These are phyloP conservation scores for Agelas oroides DNA, from an alignment of 37 sponge, comb jelly and placozoan genomes.

Conservation along the genomic window DNA sequence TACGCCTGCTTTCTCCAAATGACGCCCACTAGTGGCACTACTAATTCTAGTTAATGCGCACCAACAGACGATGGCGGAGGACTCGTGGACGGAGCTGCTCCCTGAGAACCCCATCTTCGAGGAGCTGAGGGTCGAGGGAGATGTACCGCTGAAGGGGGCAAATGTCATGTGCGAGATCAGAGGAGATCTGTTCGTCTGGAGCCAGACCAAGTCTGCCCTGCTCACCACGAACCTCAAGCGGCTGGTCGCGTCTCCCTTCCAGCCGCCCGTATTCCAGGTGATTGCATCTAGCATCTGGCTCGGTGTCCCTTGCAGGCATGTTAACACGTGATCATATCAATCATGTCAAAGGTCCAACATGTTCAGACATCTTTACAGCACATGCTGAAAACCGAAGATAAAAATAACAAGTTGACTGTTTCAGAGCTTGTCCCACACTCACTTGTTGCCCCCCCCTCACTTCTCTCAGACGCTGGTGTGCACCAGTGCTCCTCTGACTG, in stretches of 20 bases:
- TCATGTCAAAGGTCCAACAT: no score
- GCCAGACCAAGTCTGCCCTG: conserved; percentile 8
- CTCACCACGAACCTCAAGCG: conserved; percentile 68
- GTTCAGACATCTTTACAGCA: no score
- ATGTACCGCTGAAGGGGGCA: background rate
- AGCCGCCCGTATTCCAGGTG: conserved; percentile 33
- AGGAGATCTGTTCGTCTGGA: conserved; percentile 74
- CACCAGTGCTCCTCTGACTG: background rate
- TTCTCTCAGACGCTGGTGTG: conserved; percentile 27
- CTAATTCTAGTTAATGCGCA: conserved; percentile 1
- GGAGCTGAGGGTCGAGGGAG: conserved; percentile 6
- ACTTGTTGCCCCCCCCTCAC: no score
- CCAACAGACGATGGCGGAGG: background rate
- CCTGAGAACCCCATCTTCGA: conserved; percentile 28
- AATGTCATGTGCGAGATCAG: conserved; percentile 61
- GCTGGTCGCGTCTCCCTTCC: conserved; percentile 9
- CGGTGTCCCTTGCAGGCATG: background rate
- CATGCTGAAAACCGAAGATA: no score
- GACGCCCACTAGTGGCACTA: background rate
- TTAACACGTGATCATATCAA: background rate
- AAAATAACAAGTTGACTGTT: no score
- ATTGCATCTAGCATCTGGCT: background rate
- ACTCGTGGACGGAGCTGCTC: conserved; percentile 26
- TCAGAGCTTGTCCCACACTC: no score
- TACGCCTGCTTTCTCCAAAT: background rate